Evolutionary conservation across 2,113 vertebrate genomes (phyloP).

Genomic region (Scopus umbretta): DNA sequence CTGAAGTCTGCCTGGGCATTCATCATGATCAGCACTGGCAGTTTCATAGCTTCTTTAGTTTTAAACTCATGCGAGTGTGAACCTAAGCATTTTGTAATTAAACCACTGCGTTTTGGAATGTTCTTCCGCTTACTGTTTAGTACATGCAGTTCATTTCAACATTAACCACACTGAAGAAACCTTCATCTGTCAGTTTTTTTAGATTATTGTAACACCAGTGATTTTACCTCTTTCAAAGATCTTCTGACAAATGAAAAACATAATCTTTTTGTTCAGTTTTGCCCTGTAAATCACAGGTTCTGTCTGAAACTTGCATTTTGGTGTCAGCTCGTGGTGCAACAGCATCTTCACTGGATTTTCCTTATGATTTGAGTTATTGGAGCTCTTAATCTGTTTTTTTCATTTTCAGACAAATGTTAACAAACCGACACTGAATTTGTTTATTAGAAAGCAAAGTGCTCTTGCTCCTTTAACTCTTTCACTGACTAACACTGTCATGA

Average conservation of each 20-base stretch:
- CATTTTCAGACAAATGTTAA: not conserved
- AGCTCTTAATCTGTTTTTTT: not conserved
- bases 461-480: not conserved
- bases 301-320: not conserved
- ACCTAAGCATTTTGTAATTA: constrained; percentile 14
- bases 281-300: not conserved
- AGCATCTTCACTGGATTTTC: not conserved
- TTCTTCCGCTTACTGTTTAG: not conserved
- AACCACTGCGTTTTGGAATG: constrained; percentile 13
- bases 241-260: not conserved
- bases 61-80: not conserved
- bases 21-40: not conserved
- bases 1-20: not conserved
- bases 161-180: constrained; percentile 12
- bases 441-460: not conserved
- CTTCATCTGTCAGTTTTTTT: not conserved
- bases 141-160: constrained; percentile 3
- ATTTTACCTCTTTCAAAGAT: not conserved
- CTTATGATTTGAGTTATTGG: not conserved
- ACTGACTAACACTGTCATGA: not conserved
- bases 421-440: not conserved
- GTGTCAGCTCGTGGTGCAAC: not conserved
- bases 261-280: not conserved
- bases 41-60: not conserved
- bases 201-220: not conserved